A percentile compares a stretch with the other conserved stretches of the same genome.
These are phyloP conservation scores for Natator depressus DNA, from an alignment of 2,113 vertebrate genomes.

Conservation along the genomic window DNA sequence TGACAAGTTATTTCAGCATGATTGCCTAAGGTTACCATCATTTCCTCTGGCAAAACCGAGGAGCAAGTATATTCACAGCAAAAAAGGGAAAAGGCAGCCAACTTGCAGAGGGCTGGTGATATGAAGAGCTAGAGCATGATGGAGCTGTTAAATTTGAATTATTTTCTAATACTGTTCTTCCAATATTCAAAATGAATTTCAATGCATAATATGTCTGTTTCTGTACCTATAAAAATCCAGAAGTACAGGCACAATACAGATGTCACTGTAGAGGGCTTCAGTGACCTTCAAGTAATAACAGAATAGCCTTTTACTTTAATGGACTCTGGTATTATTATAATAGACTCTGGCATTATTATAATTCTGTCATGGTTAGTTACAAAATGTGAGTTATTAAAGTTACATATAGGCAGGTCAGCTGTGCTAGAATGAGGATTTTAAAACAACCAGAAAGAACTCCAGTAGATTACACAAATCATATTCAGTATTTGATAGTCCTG, in stretches of 20 bases:
- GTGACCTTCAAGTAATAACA: constrained; percentile 66
- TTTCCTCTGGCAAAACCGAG: constrained; percentile 55
- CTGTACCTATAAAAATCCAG: background rate
- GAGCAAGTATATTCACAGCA: constrained; percentile 25
- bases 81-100: constrained; percentile 31
- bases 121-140: background rate
- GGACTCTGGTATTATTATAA: constrained; percentile 52
- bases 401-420: constrained; percentile 48
- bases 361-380: constrained; percentile 51
- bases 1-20: constrained; percentile 46
- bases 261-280: constrained; percentile 2
- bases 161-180: background rate
- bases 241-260: constrained; percentile 20
- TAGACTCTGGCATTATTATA: constrained; percentile 54
- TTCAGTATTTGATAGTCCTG: background rate
- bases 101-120: background rate
- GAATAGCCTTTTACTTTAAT: constrained; percentile 57
- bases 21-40: constrained; percentile 7
- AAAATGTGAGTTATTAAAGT: constrained; percentile 63
- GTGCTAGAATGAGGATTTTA: constrained; percentile 38
- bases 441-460: constrained; percentile 29
- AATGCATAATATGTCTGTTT: background rate
- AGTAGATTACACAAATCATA: constrained; percentile 54
- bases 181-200: constrained; percentile 19
- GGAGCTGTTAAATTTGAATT: constrained; percentile 39